Evolutionary conservation across 1,140 invertebrate genomes (phyloP).

Genomic region (Plectrocnemia conspersa): DNA sequence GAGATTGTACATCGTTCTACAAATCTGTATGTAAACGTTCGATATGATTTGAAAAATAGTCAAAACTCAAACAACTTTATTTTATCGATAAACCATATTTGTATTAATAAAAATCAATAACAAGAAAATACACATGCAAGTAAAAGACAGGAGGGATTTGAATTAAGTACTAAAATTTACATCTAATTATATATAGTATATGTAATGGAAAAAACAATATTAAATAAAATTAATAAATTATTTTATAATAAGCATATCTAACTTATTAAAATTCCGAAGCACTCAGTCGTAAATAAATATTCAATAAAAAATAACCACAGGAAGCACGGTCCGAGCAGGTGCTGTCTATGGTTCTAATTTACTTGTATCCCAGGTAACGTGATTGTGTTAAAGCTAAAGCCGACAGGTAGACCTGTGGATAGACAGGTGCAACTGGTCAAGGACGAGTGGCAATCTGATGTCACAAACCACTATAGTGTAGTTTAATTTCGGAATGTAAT

Average conservation of each 20-base stretch:
- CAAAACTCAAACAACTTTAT: no score
- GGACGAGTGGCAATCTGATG: neutral
- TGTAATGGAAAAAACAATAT: neutral
- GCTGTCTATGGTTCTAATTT: constrained; percentile 12
- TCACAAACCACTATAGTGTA: neutral
- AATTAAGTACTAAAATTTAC: neutral
- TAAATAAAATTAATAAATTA: neutral
- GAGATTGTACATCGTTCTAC: no score
- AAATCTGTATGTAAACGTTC: no score
- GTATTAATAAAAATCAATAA: no score
- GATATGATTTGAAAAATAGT: no score
- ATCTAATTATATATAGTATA: neutral
- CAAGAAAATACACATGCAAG: no score
- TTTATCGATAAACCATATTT: no score
- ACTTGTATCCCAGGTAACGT: constrained; percentile 10
- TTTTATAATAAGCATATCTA: no score
- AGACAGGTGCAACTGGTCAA: constrained; percentile 1
- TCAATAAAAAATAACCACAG: neutral
- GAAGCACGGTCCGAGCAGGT: constrained; percentile 11
- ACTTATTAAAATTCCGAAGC: neutral
- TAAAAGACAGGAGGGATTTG: neutral
- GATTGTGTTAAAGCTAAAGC: neutral
- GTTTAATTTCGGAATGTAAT: neutral
- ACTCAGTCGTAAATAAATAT: neutral
- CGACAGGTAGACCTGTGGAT: constrained; percentile 6